These are phyloP conservation scores for Drosophila atroscutellata DNA, from an alignment of 2,888 invertebrate genomes.

Conservation along the genomic window DNA sequence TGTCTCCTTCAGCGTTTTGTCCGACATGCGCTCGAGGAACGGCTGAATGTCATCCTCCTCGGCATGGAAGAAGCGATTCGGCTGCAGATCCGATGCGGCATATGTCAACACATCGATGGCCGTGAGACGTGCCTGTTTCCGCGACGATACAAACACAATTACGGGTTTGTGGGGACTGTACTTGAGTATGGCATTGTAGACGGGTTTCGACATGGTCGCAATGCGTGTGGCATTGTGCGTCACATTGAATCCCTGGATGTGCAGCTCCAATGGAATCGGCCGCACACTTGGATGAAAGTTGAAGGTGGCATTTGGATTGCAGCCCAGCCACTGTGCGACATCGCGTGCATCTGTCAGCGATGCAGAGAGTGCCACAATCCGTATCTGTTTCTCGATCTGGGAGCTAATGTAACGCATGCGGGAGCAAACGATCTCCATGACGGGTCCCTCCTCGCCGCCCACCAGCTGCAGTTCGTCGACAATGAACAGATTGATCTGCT, in stretches of 20 bases:
- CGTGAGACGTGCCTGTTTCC: constrained; percentile 96
- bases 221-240: constrained; percentile 98
- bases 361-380: constrained; percentile 96
- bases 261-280: constrained; percentile 96
- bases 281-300: constrained; percentile 99
- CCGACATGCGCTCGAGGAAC: constrained; percentile 93
- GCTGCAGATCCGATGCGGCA: constrained; percentile 94
- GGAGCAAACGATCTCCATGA: constrained; percentile 96
- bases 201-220: constrained; percentile 98
- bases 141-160: constrained; percentile 95
- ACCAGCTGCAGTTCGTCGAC: constrained; percentile 97
- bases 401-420: constrained; percentile 98
- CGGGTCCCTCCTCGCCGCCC: constrained; percentile 96
- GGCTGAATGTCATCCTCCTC: constrained; percentile 94
- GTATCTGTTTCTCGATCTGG: constrained; percentile 94
- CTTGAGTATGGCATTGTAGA: constrained; percentile 95
- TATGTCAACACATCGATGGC: constrained; percentile 98
- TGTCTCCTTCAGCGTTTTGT: constrained; percentile 96
- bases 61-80: constrained; percentile 95
- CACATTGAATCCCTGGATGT: constrained; percentile 98
- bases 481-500: constrained; percentile 97
- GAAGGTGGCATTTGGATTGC: constrained; percentile 96
- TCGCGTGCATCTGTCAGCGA: constrained; percentile 98
- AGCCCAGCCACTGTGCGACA: constrained; percentile 98
- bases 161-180: constrained; percentile 94